Evolutionary conservation across 2,888 invertebrate genomes (phyloP).

Genomic region (Trichopria drosophilae): DNA sequence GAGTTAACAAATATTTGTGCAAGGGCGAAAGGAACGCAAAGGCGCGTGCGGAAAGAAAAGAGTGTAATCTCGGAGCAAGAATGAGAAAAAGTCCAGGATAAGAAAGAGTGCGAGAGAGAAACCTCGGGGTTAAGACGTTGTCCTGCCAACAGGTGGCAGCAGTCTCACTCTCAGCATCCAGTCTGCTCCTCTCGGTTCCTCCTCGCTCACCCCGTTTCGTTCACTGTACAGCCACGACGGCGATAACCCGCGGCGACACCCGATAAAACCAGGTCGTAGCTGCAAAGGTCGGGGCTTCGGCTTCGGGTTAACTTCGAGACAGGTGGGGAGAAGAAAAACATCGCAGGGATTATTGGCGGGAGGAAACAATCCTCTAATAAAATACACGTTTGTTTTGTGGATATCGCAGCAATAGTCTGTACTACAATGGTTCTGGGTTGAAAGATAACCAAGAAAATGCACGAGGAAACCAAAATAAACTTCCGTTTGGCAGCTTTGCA

Average conservation of each 20-base stretch:
- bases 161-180: slow-evolving; percentile 49
- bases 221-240: slow-evolving; percentile 50
- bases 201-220: slow-evolving; percentile 30
- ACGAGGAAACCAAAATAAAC: no score
- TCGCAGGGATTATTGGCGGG: slow-evolving; percentile 51
- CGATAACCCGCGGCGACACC: slow-evolving; percentile 59
- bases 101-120: slow-evolving; percentile 23
- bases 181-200: slow-evolving; percentile 25
- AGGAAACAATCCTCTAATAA: slow-evolving; percentile 28
- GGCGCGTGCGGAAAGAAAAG: not conserved
- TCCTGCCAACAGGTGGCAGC: slow-evolving; percentile 58
- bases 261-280: slow-evolving; percentile 55
- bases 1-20: no score
- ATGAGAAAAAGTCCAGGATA: slow-evolving; percentile 8
- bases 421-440: no score
- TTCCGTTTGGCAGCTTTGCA: no score
- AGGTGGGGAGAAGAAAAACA: slow-evolving; percentile 52
- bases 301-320: no score
- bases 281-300: slow-evolving; percentile 38
- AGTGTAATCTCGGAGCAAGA: not conserved
- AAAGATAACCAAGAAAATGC: no score
- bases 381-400: no score
- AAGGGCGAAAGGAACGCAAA: not conserved
- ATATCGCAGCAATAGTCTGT: no score
- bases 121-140: slow-evolving; percentile 54